These are phyloP conservation scores for Bubalus kerabau DNA, from an alignment of 2,113 vertebrate genomes.

Conservation along the genomic window DNA sequence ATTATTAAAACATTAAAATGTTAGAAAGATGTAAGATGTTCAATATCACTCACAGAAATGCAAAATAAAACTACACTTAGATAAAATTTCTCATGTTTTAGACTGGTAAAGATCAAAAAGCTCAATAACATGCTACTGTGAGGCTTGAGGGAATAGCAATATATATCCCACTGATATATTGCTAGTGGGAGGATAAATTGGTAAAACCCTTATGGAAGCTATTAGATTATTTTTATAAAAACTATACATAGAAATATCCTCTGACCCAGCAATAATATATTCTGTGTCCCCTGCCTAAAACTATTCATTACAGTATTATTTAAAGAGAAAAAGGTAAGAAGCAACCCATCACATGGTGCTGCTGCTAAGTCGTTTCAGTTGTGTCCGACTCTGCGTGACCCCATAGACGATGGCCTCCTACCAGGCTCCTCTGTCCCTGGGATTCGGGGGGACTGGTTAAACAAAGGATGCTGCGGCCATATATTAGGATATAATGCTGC, in stretches of 20 bases:
- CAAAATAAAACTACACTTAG: not conserved
- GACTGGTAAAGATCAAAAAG: not conserved
- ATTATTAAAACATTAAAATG: not conserved
- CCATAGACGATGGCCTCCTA: too few species aligned
- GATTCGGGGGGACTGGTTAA: not conserved
- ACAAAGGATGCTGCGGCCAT: not conserved
- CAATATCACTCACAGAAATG: not conserved
- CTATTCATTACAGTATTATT: not conserved
- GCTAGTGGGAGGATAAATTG: not conserved
- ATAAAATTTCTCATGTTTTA: not conserved
- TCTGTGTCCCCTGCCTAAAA: not conserved
- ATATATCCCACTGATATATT: not conserved
- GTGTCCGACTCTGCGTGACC: too few species aligned
- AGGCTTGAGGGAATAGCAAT: not conserved
- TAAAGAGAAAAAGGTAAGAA: not conserved
- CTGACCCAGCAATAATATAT: not conserved
- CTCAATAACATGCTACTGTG: not conserved
- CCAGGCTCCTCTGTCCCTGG: too few species aligned
- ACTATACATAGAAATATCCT: not conserved
- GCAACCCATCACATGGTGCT: not conserved
- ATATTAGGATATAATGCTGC: not conserved
- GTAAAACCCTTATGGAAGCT: not conserved
- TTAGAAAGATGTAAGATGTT: not conserved
- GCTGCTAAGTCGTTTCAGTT: too few species aligned
- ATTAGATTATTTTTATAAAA: not conserved